Conservation (phyloP, 2,113 vertebrate genomes). For the Aleadryas rufinucha region DNA sequence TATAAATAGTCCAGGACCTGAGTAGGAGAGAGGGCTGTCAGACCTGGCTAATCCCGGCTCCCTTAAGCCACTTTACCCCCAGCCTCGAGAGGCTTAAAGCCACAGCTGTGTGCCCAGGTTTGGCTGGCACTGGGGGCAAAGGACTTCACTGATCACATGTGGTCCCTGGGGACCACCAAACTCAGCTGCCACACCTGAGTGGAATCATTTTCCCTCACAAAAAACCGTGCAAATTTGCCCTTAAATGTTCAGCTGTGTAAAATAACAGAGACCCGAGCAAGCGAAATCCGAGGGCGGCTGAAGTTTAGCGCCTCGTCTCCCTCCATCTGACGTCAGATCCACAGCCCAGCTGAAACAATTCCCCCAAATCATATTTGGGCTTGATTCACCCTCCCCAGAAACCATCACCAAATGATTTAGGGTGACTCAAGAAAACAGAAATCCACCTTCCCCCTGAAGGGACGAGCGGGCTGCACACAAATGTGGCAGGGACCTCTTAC, state of each 20-base stretch:
- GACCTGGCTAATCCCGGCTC: conserved; percentile 27
- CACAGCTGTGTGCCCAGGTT: not conserved
- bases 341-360: not conserved
- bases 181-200: fast-evolving
- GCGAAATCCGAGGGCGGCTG: not conserved
- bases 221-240: not conserved
- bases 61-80: not conserved
- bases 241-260: not conserved
- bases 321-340: not conserved
- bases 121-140: not conserved
- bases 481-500: no score
- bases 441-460: fast-evolving
- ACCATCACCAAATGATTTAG: not conserved
- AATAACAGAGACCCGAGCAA: not conserved
- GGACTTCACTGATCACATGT: fast-evolving
- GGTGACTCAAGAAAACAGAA: not conserved
- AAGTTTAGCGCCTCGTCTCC: not conserved
- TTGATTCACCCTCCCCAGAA: not conserved
- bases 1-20: conserved; percentile 29
- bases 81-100: not conserved
- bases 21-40: not conserved
- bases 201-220: not conserved
- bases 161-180: not conserved
- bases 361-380: not conserved
- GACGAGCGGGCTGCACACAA: not conserved